A percentile compares a stretch with the other conserved stretches of the same genome.
phyloP scores from a whole-genome alignment of 2,113 vertebrate genomes.

The Triplophysa siluroides region DNA sequence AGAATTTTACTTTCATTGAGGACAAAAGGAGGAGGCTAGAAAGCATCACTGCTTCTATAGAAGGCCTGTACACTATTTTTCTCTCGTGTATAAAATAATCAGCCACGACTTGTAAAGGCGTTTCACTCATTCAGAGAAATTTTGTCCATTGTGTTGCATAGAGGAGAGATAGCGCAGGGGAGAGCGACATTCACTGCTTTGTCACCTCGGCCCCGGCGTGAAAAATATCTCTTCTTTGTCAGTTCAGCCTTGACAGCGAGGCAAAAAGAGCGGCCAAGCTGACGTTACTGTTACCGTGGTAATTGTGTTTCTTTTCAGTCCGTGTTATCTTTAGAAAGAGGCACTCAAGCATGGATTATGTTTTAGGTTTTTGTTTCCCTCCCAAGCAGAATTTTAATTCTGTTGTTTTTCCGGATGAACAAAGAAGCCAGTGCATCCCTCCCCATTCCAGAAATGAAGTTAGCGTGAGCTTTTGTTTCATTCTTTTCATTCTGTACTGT shows the following conservation, averaged over 20 bases:
- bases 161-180: not conserved
- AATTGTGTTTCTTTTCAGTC: slow-evolving; percentile 54
- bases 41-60: not conserved
- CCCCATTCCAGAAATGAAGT: not conserved
- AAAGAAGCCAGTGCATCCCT: slow-evolving; percentile 9
- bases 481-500: not conserved
- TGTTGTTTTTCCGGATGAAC: slow-evolving; percentile 49
- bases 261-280: slow-evolving; percentile 38
- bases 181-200: not conserved
- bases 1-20: not conserved
- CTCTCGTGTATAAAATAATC: too few species aligned
- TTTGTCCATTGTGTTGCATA: slow-evolving; percentile 23
- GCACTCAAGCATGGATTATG: slow-evolving; percentile 47
- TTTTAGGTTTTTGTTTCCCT: slow-evolving; percentile 31
- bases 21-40: not conserved
- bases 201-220: not conserved
- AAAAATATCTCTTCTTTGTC: slow-evolving; percentile 37
- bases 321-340: slow-evolving; percentile 44
- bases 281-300: slow-evolving; percentile 49
- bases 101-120: slow-evolving; percentile 12
- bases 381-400: slow-evolving; percentile 44
- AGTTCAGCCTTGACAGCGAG: slow-evolving; percentile 35
- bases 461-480: not conserved
- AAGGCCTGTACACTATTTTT: not conserved
- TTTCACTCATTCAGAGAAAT: slow-evolving; percentile 33